Conservation (phyloP, 2,113 vertebrate species). For the Clarias macrocephalus region DNA sequence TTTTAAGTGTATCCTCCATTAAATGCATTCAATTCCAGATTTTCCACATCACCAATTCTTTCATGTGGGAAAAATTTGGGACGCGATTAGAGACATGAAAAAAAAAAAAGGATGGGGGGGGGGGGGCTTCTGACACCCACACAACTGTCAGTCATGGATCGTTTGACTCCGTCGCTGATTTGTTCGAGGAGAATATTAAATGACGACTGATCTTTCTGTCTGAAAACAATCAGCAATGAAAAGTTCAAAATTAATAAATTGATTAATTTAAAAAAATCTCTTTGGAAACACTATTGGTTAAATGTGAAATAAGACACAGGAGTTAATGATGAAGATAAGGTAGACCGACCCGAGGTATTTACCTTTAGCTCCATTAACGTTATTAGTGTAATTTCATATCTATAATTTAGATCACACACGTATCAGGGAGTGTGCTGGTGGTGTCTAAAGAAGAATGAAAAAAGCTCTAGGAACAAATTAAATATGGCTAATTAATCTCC, state of each 20-base stretch:
- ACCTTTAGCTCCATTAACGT: neutral
- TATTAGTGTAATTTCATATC: constrained; percentile 38
- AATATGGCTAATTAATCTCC: constrained; percentile 56
- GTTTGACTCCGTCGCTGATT: neutral
- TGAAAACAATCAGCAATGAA: neutral
- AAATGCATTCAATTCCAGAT: too few relatives aligned
- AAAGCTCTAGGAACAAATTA: constrained; percentile 32
- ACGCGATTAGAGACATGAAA: neutral
- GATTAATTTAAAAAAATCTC: too few relatives aligned
- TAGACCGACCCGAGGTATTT: constrained; percentile 3
- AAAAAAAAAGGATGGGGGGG: neutral
- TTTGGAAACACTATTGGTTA: neutral
- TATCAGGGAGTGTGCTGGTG: neutral
- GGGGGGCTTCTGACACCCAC: neutral
- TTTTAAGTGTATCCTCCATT: too few relatives aligned
- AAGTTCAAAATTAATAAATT: neutral
- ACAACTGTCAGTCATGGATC: neutral
- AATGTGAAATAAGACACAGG: neutral
- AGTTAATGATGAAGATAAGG: constrained; percentile 5
- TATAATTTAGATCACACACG: constrained; percentile 45
- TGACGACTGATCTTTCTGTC: neutral
- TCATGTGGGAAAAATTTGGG: neutral
- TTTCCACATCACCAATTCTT: neutral
- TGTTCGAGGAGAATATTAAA: neutral
- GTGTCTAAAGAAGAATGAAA: constrained; percentile 14